A percentile compares a stretch with the other conserved stretches of the same genome.
These are phyloP conservation scores for Mizuhopecten yessoensis DNA, from an alignment of 1,140 invertebrate species.

Conservation along the genomic window DNA sequence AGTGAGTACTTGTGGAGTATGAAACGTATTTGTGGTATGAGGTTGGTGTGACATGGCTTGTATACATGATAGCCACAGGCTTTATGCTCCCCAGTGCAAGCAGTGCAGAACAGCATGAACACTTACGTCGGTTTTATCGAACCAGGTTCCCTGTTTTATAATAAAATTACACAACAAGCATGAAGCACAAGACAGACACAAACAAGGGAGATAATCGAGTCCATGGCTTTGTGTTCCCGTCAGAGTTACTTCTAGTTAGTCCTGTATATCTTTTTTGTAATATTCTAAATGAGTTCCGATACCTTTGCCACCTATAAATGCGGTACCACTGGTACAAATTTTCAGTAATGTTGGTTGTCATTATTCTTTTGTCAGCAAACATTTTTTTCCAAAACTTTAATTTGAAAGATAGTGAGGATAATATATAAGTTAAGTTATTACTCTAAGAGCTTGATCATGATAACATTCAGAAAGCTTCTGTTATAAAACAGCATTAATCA, in stretches of 20 bases:
- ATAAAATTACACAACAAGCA: conserved; percentile 39
- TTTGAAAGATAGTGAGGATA: too few species aligned
- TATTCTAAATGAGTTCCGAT: too few species aligned
- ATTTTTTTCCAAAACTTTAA: not conserved
- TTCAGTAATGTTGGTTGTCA: too few species aligned
- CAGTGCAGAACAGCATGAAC: not conserved
- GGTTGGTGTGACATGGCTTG: not conserved
- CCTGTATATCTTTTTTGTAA: too few species aligned
- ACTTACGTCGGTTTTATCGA: not conserved
- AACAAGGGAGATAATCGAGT: not conserved
- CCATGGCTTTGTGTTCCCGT: not conserved
- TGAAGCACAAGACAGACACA: conserved; percentile 16
- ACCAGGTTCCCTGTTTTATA: conserved; percentile 1
- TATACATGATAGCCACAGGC: not conserved
- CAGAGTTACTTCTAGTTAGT: not conserved
- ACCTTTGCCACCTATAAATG: too few species aligned
- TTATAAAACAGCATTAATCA: too few species aligned
- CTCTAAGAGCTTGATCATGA: too few species aligned
- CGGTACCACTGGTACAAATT: too few species aligned
- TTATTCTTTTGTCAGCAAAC: not conserved
- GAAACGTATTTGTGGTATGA: conserved; percentile 1
- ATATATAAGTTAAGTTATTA: too few species aligned
- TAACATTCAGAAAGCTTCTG: too few species aligned
- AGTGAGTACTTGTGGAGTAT: not conserved
- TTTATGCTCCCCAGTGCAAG: conserved; percentile 6